A percentile compares a stretch with the other conserved stretches of the same genome.
Evolutionary conservation across 1,140 invertebrate genomes (phyloP).

Genomic region (Trachymyrmex cornetzi): DNA sequence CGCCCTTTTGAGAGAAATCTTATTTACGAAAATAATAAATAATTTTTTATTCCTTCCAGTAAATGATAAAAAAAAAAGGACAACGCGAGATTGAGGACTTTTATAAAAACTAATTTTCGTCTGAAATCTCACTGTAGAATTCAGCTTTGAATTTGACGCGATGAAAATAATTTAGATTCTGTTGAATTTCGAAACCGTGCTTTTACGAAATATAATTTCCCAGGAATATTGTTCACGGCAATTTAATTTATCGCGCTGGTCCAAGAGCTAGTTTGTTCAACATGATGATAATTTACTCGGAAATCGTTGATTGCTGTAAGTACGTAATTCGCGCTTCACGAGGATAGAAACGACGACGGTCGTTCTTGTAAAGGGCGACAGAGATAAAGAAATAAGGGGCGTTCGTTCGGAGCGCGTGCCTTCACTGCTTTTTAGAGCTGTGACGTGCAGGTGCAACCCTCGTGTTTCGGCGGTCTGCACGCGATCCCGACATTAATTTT

Average conservation of each 20-base stretch:
- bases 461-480: conserved; percentile 67
- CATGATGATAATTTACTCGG: conserved; percentile 24
- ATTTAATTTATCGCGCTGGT: background rate
- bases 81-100: background rate
- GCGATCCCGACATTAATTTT: conserved; percentile 77
- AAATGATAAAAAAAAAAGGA: background rate
- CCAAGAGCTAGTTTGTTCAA: background rate
- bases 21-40: conserved; percentile 17
- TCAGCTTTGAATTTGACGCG: background rate
- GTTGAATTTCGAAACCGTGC: background rate
- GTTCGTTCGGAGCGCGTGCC: conserved; percentile 71
- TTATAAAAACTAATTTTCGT: background rate
- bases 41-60: background rate
- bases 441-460: conserved; percentile 66
- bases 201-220: background rate
- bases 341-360: background rate
- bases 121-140: background rate
- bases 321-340: conserved; percentile 1
- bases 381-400: conserved; percentile 54
- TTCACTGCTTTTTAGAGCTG: conserved; percentile 57
- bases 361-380: conserved; percentile 13
- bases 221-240: background rate
- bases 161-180: background rate
- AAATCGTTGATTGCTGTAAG: conserved; percentile 15
- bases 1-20: conserved; percentile 21